Percentiles rank a stretch among this genome's conserved stretches.
These are phyloP conservation scores for Chrysina gloriosa DNA, from an alignment of 2,888 invertebrate genomes.

Conservation along the genomic window DNA sequence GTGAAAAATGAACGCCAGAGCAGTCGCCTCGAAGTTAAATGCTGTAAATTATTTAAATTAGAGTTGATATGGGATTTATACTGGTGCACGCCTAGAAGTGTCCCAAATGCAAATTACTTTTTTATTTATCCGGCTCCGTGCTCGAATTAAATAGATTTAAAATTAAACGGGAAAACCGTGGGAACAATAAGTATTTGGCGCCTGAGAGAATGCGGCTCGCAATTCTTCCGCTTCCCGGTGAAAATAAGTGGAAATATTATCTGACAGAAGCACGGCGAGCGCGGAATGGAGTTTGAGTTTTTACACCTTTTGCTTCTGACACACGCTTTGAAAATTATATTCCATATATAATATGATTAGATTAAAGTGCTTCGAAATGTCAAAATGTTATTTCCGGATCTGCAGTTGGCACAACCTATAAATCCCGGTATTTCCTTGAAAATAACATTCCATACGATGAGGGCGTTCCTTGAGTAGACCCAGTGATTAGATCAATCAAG, in stretches of 20 bases:
- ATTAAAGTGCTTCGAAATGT: neutral
- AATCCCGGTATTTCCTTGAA: too few species aligned
- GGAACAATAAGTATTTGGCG: neutral
- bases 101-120: neutral
- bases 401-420: neutral
- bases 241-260: slow-evolving; percentile 21
- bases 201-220: neutral
- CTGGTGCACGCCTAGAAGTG: neutral
- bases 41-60: slow-evolving; percentile 8
- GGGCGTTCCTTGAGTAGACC: too few species aligned
- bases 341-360: neutral
- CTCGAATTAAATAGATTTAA: neutral
- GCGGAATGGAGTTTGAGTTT: neutral
- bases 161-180: neutral
- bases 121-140: neutral
- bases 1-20: slow-evolving; percentile 8
- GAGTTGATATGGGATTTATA: slow-evolving; percentile 1
- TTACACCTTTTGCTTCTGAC: slow-evolving; percentile 2
- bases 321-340: neutral
- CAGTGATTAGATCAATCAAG: too few species aligned
- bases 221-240: neutral
- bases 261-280: slow-evolving; percentile 13
- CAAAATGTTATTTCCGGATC: neutral
- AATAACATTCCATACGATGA: too few species aligned
- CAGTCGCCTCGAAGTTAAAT: neutral